phyloP scores from a whole-genome alignment of 2,888 invertebrate species.

The Synanthedon formicaeformis region DNA sequence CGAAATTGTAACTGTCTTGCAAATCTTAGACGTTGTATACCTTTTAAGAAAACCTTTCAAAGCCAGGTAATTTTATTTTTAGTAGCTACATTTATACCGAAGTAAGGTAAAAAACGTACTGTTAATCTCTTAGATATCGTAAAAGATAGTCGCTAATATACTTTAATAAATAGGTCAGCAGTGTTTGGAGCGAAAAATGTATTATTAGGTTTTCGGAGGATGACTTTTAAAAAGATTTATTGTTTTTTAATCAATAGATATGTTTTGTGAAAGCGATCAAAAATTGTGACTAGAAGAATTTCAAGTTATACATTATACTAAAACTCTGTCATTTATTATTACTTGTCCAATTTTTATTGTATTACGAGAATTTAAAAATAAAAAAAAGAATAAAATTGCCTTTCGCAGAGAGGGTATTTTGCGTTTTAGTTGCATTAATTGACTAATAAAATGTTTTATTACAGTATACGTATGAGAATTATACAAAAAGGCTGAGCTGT shows the following conservation, averaged over 20 bases:
- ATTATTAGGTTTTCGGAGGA: constrained; percentile 54
- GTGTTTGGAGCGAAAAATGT: constrained; percentile 31
- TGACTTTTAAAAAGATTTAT: constrained; percentile 48
- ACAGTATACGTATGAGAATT: too few species aligned
- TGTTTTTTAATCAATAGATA: constrained; percentile 51
- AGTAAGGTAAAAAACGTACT: constrained; percentile 40
- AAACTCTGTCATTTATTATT: too few species aligned
- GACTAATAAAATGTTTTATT: too few species aligned
- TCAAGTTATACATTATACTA: constrained; percentile 15
- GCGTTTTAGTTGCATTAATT: too few species aligned
- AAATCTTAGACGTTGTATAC: constrained; percentile 47
- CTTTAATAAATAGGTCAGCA: constrained; percentile 64
- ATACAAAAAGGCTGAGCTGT: too few species aligned
- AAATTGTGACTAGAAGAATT: constrained; percentile 21
- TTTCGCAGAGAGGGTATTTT: too few species aligned
- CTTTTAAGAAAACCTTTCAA: constrained; percentile 44
- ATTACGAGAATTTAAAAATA: too few species aligned
- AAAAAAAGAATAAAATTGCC: too few species aligned
- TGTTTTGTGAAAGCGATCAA: constrained; percentile 11
- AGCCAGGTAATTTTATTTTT: constrained; percentile 62
- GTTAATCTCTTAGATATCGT: constrained; percentile 44
- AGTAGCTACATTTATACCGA: constrained; percentile 30
- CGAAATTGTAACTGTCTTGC: constrained; percentile 67
- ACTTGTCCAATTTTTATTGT: too few species aligned
- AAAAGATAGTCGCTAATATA: constrained; percentile 29